Percentiles rank a stretch among this genome's conserved stretches.
phyloP scores from a whole-genome alignment of 1,140 invertebrate species.

The Acromyrmex echinatior region DNA sequence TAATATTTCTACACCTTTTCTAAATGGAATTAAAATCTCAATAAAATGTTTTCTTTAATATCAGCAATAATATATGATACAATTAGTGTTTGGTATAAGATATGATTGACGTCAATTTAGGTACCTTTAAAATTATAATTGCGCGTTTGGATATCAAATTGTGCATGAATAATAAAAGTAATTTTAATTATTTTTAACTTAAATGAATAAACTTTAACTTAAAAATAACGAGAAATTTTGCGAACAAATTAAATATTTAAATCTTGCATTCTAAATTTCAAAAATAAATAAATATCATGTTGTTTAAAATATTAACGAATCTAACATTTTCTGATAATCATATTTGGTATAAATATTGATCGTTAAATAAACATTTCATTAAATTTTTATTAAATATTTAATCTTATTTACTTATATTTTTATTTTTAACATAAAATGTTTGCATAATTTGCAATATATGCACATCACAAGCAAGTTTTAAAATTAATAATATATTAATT shows the following conservation, averaged over 20 bases:
- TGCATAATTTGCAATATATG: neutral
- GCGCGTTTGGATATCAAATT: neutral
- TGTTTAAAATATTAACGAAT: neutral
- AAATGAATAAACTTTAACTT: neutral
- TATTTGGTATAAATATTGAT: neutral
- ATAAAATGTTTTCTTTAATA: neutral
- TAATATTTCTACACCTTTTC: neutral
- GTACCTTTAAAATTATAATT: neutral
- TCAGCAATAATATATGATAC: too few relatives aligned
- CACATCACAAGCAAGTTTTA: neutral
- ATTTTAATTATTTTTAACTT: neutral
- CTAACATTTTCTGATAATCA: neutral
- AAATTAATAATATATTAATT: neutral
- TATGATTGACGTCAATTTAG: slow-evolving; percentile 3
- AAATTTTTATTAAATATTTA: neutral
- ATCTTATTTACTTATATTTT: neutral
- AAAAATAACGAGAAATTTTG: neutral
- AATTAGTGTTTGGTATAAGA: neutral
- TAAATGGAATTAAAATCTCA: neutral
- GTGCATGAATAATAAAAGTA: neutral
- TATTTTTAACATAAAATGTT: neutral
- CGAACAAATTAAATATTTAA: neutral
- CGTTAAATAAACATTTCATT: neutral
- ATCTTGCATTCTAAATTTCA: neutral
- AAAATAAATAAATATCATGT: neutral